Percentiles rank a stretch among this genome's conserved stretches.
Evolutionary conservation across 2,797 vertebrate species (phyloP).

Genomic region (Pelodytes ibericus): DNA sequence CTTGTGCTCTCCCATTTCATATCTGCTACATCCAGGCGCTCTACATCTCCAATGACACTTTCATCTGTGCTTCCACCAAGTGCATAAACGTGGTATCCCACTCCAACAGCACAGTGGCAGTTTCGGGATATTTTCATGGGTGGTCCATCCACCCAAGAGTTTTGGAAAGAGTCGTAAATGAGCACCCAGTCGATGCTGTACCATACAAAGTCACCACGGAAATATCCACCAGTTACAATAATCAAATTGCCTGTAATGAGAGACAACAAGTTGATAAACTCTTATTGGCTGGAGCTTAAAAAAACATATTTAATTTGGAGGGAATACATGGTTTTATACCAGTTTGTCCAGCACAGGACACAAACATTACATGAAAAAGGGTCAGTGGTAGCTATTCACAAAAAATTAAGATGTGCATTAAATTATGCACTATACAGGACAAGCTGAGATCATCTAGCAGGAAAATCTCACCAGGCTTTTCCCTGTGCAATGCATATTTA

Average conservation of each 20-base stretch:
- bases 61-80: slow-evolving; percentile 84
- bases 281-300: not conserved
- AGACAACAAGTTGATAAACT: not conserved
- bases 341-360: too few species aligned
- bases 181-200: slow-evolving; percentile 88
- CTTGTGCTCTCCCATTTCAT: slow-evolving; percentile 77
- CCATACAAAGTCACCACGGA: slow-evolving; percentile 84
- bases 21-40: slow-evolving; percentile 73
- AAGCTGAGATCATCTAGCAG: too few species aligned
- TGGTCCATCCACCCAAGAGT: slow-evolving; percentile 82
- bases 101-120: slow-evolving; percentile 82
- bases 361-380: too few species aligned
- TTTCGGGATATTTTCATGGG: slow-evolving; percentile 82
- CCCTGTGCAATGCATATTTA: too few species aligned
- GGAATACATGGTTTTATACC: too few species aligned
- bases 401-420: too few species aligned
- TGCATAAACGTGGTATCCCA: slow-evolving; percentile 76
- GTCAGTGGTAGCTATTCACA: too few species aligned
- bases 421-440: too few species aligned
- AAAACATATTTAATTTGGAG: too few species aligned
- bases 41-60: slow-evolving; percentile 77
- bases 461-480: too few species aligned
- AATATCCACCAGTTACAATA: slow-evolving; percentile 86
- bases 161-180: slow-evolving; percentile 75
- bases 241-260: slow-evolving; percentile 77